A percentile compares a stretch with the other conserved stretches of the same genome.
These are phyloP conservation scores for Smittia aterrima DNA, from an alignment of 2,888 invertebrate species.

Conservation along the genomic window DNA sequence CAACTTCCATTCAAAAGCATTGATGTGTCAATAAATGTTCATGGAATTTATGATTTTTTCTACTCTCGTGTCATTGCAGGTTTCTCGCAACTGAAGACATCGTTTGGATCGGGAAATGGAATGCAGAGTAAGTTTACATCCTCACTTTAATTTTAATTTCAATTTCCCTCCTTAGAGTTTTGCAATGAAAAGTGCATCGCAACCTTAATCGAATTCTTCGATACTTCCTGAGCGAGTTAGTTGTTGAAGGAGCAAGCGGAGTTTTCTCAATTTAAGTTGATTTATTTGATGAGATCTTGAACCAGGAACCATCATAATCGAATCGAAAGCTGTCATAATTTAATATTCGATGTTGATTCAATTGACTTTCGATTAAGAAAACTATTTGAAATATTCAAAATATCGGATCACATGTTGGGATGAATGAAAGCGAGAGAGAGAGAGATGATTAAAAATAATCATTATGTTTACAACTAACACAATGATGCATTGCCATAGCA, in stretches of 20 bases:
- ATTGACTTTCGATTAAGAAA: background rate
- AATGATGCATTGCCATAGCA: constrained; percentile 9
- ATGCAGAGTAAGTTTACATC: constrained; percentile 49
- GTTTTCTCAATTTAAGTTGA: background rate
- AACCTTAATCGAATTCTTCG: background rate
- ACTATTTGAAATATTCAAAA: background rate
- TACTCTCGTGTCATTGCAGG: constrained; percentile 46
- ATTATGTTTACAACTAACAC: constrained; percentile 29
- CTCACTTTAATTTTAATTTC: background rate
- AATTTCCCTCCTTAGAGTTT: background rate
- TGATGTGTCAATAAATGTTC: background rate
- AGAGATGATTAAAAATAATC: constrained; percentile 24
- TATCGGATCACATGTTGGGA: constrained; percentile 15
- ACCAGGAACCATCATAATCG: constrained; percentile 14
- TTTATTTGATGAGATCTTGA: too few species aligned
- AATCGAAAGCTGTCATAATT: background rate
- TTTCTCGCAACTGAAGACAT: constrained; percentile 51
- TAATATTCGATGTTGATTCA: background rate
- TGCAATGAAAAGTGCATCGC: background rate
- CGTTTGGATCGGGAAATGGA: constrained; percentile 48
- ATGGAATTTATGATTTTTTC: constrained; percentile 40
- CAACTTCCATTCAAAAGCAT: too few species aligned
- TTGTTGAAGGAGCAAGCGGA: background rate
- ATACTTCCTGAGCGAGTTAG: background rate
- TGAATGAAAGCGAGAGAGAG: constrained; percentile 15